These are phyloP conservation scores for Fratercula arctica DNA, from an alignment of 2,797 vertebrate species.

Conservation along the genomic window DNA sequence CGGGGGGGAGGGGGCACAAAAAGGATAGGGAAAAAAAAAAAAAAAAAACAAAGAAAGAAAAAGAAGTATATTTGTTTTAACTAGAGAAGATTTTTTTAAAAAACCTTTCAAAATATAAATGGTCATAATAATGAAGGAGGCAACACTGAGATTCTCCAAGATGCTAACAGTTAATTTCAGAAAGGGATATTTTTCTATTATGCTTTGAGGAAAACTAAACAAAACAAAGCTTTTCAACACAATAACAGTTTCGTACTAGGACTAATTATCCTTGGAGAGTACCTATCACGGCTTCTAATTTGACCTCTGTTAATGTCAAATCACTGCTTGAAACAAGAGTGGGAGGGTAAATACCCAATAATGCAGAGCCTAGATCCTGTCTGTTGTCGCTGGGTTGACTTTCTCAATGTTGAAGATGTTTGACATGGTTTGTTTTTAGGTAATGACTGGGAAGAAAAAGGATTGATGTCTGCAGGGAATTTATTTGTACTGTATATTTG, in stretches of 20 bases:
- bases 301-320: not conserved
- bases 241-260: not conserved
- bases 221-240: not conserved
- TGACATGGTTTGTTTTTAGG: not conserved
- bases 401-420: not conserved
- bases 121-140: not conserved
- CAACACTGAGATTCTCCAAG: not conserved
- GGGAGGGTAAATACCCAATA: not conserved
- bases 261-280: not conserved
- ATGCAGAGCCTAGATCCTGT: not conserved
- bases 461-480: not conserved
- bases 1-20: rapidly evolving
- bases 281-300: not conserved
- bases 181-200: not conserved
- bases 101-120: not conserved
- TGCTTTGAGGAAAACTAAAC: not conserved
- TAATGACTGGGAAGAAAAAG: not conserved
- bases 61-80: not conserved
- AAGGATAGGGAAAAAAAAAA: not conserved
- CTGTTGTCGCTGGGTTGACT: not conserved
- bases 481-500: not conserved
- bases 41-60: not conserved
- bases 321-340: not conserved
- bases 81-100: not conserved
- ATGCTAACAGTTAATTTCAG: not conserved